These are phyloP conservation scores for Myripristis jacobus DNA, from an alignment of 2,797 vertebrate genomes.

Conservation along the genomic window DNA sequence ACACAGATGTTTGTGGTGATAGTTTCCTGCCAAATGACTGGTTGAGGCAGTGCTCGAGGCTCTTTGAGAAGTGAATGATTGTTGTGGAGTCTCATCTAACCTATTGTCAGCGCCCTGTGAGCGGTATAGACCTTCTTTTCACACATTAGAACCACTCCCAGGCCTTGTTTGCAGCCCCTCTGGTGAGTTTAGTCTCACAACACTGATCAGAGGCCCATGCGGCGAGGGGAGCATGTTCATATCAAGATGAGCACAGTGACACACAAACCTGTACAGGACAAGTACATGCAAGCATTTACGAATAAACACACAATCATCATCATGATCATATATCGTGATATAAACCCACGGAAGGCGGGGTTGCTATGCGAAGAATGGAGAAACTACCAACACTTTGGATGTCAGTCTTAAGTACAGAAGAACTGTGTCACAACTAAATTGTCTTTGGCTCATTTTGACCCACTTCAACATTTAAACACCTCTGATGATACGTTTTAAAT, in stretches of 20 bases:
- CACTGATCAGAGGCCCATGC: background rate
- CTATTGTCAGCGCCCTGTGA: slow-evolving; percentile 50
- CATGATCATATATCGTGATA: too few species aligned
- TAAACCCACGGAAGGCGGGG: background rate
- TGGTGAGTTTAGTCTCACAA: background rate
- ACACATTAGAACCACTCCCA: slow-evolving; percentile 40
- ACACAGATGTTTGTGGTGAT: background rate
- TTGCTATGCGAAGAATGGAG: background rate
- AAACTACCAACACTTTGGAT: too few species aligned
- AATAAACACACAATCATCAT: background rate
- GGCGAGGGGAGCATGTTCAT: too few species aligned
- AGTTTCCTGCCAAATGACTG: slow-evolving; percentile 16
- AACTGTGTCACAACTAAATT: too few species aligned
- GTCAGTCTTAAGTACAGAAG: too few species aligned
- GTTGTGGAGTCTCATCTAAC: slow-evolving; percentile 57
- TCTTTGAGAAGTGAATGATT: slow-evolving; percentile 58
- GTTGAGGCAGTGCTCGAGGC: slow-evolving; percentile 6
- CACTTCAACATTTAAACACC: too few species aligned
- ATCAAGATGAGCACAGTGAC: background rate
- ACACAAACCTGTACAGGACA: background rate
- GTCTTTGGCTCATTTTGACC: too few species aligned
- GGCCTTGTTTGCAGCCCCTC: background rate
- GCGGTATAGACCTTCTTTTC: slow-evolving; percentile 35
- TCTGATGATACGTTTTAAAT: too few species aligned
- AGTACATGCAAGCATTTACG: slow-evolving; percentile 4